These are phyloP conservation scores for Pseudeuparius sepicola DNA, from an alignment of 2,888 invertebrate genomes.

Conservation along the genomic window DNA sequence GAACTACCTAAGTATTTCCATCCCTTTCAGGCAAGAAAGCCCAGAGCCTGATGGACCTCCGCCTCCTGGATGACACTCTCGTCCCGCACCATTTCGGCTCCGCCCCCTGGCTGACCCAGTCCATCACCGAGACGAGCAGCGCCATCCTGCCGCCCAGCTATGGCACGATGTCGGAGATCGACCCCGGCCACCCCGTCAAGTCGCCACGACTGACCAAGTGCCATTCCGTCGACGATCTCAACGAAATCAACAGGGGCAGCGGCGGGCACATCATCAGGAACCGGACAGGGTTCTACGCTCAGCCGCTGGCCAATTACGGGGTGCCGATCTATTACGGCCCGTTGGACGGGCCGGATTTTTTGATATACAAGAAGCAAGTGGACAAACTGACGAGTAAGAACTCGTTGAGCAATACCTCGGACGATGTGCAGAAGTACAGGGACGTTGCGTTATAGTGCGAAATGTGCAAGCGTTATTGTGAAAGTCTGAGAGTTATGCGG, in stretches of 20 bases:
- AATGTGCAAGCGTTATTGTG: too few relatives aligned
- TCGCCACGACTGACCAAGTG: conserved; percentile 29
- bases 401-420: conserved; percentile 39
- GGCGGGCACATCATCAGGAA: conserved; percentile 35
- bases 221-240: conserved; percentile 36
- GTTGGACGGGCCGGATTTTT: conserved; percentile 38
- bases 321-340: conserved; percentile 40
- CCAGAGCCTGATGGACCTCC: conserved; percentile 38
- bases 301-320: conserved; percentile 37
- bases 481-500: conserved; percentile 11
- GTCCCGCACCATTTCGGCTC: background rate
- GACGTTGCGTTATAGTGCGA: conserved; percentile 36
- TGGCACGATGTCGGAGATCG: conserved; percentile 18
- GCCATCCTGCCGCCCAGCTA: conserved; percentile 28
- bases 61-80: conserved; percentile 27
- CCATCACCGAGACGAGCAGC: conserved; percentile 28
- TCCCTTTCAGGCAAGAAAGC: conserved; percentile 36
- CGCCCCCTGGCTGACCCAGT: conserved; percentile 29
- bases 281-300: conserved; percentile 37
- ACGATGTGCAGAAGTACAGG: conserved; percentile 40
- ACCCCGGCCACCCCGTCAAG: conserved; percentile 13
- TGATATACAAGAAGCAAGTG: conserved; percentile 38
- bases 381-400: conserved; percentile 34
- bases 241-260: conserved; percentile 27
- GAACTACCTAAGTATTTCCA: too few relatives aligned